Percentiles rank a stretch among this genome's conserved stretches.
These are phyloP conservation scores for Eclectus roratus DNA, from an alignment of 2,113 vertebrate genomes.

Conservation along the genomic window DNA sequence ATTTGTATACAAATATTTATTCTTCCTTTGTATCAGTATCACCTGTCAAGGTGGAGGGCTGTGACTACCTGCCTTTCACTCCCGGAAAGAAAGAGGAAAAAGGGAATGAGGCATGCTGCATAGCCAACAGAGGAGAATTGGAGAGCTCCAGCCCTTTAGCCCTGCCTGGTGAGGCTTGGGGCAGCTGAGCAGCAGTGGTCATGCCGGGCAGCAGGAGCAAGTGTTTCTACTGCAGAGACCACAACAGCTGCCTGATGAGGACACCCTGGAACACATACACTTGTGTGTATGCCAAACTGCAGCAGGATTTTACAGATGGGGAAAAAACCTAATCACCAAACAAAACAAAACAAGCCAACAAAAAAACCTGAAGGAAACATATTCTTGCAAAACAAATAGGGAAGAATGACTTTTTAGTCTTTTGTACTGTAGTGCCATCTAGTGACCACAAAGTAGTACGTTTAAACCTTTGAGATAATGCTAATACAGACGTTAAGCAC, in stretches of 20 bases:
- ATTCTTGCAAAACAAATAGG: neutral
- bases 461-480: neutral
- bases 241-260: neutral
- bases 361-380: neutral
- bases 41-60: neutral
- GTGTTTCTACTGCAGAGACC: neutral
- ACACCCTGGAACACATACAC: neutral
- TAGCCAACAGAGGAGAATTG: neutral
- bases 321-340: neutral
- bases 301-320: neutral
- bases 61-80: neutral
- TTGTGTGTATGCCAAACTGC: neutral
- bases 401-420: rapidly evolving
- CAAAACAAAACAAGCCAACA: neutral
- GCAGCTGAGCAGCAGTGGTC: neutral
- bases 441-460: neutral
- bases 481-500: neutral
- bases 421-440: conserved; percentile 46
- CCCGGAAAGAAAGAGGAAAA: neutral
- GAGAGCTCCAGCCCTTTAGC: neutral
- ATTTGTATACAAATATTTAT: neutral
- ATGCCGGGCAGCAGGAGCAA: neutral
- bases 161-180: neutral
- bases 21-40: neutral
- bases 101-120: neutral